phyloP scores from a whole-genome alignment of 2,888 invertebrate species.

The Agriopis marginaria region DNA sequence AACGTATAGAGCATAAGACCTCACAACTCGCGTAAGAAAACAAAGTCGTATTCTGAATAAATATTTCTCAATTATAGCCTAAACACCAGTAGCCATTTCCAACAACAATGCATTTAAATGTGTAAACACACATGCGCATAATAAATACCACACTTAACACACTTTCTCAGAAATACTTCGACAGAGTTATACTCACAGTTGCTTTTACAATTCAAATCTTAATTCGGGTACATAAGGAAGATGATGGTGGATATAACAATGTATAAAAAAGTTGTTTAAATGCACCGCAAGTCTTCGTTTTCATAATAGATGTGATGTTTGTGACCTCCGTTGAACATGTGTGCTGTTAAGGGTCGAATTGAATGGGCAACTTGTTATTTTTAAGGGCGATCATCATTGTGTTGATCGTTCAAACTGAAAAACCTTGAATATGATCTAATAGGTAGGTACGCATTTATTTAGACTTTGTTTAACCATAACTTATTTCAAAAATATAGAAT shows the following conservation, averaged over 20 bases:
- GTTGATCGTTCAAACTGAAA: not conserved
- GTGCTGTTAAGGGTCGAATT: conserved; percentile 45
- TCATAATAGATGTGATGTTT: conserved; percentile 52
- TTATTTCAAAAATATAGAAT: too few relatives aligned
- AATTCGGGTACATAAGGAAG: conserved; percentile 9
- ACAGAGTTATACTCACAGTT: conserved; percentile 49
- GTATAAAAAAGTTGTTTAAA: conserved; percentile 39
- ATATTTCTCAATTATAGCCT: conserved; percentile 63
- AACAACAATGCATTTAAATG: conserved; percentile 67
- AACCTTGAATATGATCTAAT: too few relatives aligned
- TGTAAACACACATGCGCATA: conserved; percentile 66
- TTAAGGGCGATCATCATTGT: not conserved
- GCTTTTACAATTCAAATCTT: conserved; percentile 29
- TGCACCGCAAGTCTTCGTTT: conserved; percentile 51
- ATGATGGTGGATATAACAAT: not conserved
- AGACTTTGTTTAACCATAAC: too few relatives aligned
- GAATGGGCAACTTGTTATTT: conserved; percentile 48
- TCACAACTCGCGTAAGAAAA: conserved; percentile 61
- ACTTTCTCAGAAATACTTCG: conserved; percentile 61
- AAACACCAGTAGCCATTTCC: conserved; percentile 68
- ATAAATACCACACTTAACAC: conserved; percentile 65
- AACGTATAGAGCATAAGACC: conserved; percentile 48
- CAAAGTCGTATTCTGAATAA: conserved; percentile 63
- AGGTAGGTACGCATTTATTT: too few relatives aligned
- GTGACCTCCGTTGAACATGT: conserved; percentile 47